Evolutionary conservation across 2,113 vertebrate genomes (phyloP).

Genomic region (Grammomys surdaster): DNA sequence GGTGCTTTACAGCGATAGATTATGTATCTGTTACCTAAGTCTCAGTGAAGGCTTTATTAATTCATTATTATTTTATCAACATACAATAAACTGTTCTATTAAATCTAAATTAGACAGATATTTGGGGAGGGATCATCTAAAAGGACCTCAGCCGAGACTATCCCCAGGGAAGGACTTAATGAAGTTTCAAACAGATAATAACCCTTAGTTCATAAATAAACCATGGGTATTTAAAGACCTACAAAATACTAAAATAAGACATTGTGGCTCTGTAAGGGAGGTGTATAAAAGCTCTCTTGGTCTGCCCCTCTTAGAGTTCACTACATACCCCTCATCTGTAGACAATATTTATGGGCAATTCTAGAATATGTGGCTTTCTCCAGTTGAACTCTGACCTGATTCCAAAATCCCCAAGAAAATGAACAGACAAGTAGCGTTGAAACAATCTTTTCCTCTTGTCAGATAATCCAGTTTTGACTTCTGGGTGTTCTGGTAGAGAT

Average conservation of each 20-base stretch:
- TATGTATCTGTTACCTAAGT: constrained; percentile 81
- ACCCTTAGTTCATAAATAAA: constrained; percentile 83
- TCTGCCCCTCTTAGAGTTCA: not conserved
- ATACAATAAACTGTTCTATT: constrained; percentile 83
- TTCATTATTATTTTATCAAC: constrained; percentile 86
- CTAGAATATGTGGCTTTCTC: not conserved
- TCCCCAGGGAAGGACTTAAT: constrained; percentile 84
- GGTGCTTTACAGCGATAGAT: constrained; percentile 77
- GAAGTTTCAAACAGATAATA: constrained; percentile 85
- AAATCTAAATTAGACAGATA: constrained; percentile 84
- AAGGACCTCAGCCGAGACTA: constrained; percentile 76
- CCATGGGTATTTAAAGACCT: constrained; percentile 79
- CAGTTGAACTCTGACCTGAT: not conserved
- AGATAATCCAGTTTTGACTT: constrained; percentile 20
- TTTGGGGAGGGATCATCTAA: constrained; percentile 79
- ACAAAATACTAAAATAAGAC: constrained; percentile 76
- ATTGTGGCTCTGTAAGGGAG: constrained; percentile 29
- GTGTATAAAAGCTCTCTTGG: not conserved
- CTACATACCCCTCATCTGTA: not conserved
- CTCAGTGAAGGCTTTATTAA: constrained; percentile 83
- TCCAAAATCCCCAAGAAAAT: not conserved
- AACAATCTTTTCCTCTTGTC: not conserved
- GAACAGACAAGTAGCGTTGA: not conserved
- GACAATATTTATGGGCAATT: not conserved
- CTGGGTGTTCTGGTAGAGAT: not conserved